Base-by-base conservation (phyloP, 2,888 invertebrate species). In the Cheilosia pagana region DNA sequence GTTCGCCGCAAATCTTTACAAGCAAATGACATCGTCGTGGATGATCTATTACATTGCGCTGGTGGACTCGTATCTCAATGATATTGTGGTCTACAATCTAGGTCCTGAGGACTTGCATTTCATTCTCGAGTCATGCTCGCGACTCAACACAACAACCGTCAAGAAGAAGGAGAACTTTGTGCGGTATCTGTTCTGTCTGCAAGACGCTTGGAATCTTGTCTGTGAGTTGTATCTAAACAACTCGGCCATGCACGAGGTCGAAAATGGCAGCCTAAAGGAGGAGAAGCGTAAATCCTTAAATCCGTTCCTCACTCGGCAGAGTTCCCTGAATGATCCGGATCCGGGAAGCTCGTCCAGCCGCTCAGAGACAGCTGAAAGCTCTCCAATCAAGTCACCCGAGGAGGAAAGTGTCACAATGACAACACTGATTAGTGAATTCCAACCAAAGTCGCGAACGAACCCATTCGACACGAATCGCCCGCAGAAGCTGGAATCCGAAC, bases 11-110 rank as follows among this genome's bases (percentile, higher is more conserved):
- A 98, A 97, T 92, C 93, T 98, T n/a, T 98, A 97, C 90, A 96
- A 96, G 81, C 98, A 98, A 92, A 97, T 98, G 10, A 97, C 97
- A 39, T 97, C 97, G 0, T 96, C 98, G 0, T 97, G 98, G 95
- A 95, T 98, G 48, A 96, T 98, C 21, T 96, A 96, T 91, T 95
- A 96, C 65, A 96, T 98, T 81, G 95, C 97, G 0, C 92, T 98
- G 48, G 95, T 98, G 41, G 97, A 98, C 90, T 94, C 98, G 82
- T 96, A 96, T 90, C 93, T 97, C 48, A 94, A 94, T 87, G 95
- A 95, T 35, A 94, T 95, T 59, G 92, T 94, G 41, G 93, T 93
- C 83, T 95, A 95, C 87, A 93, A 94, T 88, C 91, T 95, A 87
- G 94, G 93, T 79, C 92, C 94, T 0, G 93, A 93, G 31, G 94